Evolutionary conservation across 2,797 vertebrate species (phyloP).

Genomic region (Scyliorhinus canicula): DNA sequence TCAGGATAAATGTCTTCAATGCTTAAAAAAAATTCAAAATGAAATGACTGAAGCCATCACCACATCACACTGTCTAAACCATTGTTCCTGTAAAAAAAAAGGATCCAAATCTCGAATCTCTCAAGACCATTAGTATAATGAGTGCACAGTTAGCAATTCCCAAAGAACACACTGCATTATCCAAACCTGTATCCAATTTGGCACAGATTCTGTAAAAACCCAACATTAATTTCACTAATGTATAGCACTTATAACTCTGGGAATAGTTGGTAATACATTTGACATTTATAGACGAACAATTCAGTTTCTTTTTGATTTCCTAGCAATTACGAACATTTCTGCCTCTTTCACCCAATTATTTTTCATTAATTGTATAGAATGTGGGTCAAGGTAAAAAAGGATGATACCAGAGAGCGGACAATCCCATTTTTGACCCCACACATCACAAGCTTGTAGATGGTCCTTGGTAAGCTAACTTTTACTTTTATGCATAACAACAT

Average conservation of each 20-base stretch:
- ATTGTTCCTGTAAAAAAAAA: background rate
- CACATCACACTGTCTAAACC: background rate
- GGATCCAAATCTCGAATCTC: background rate
- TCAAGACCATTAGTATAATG: constrained; percentile 7
- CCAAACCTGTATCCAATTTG: background rate
- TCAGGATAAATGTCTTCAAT: constrained; percentile 75
- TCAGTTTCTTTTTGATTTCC: background rate
- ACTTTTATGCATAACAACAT: background rate
- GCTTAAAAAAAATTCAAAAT: constrained; percentile 50
- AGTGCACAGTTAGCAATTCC: background rate
- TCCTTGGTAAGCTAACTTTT: no score
- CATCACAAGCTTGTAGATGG: background rate
- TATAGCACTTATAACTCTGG: background rate
- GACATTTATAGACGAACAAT: background rate
- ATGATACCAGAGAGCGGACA: background rate
- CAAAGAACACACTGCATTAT: background rate
- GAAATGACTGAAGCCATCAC: background rate
- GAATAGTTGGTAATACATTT: background rate
- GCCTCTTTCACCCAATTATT: background rate
- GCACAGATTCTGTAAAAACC: constrained; percentile 4
- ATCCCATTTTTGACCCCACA: background rate
- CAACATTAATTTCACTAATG: background rate
- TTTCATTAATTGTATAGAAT: background rate
- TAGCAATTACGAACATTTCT: background rate
- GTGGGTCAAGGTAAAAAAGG: constrained; percentile 20